These are phyloP conservation scores for Lophotriccus pileatus DNA, from an alignment of 2,797 vertebrate species.

Conservation along the genomic window DNA sequence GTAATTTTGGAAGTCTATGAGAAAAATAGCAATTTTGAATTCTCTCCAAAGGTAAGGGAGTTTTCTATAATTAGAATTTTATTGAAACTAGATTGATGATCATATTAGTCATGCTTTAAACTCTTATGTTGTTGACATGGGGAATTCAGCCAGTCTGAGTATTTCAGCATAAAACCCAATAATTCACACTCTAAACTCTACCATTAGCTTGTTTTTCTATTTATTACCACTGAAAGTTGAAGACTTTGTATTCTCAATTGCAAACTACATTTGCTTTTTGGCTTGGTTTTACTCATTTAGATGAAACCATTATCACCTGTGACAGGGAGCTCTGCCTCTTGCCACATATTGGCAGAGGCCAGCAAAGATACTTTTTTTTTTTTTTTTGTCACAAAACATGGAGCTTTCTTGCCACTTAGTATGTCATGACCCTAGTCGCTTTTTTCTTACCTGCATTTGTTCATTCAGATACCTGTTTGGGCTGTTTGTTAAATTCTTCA, in stretches of 20 bases:
- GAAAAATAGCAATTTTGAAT: background rate
- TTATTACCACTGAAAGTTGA: background rate
- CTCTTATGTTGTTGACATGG: background rate
- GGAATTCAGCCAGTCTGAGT: background rate
- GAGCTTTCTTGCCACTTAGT: background rate
- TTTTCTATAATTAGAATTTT: background rate
- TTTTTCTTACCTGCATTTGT: background rate
- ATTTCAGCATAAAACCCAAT: background rate
- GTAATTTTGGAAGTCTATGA: background rate
- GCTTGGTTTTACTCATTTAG: background rate
- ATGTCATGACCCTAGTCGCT: background rate
- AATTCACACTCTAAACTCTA: background rate
- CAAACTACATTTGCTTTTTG: background rate
- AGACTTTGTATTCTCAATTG: background rate
- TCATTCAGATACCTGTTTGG: background rate
- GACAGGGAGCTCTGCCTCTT: background rate
- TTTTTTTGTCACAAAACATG: background rate
- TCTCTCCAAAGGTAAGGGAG: background rate
- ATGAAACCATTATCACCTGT: background rate
- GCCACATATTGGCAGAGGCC: background rate
- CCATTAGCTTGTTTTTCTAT: background rate
- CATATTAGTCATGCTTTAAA: background rate
- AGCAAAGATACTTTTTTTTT: background rate
- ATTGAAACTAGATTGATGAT: background rate
- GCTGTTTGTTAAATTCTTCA: background rate